These are phyloP conservation scores for Cheumatopsyche charites DNA, from an alignment of 1,140 invertebrate genomes.

Conservation along the genomic window DNA sequence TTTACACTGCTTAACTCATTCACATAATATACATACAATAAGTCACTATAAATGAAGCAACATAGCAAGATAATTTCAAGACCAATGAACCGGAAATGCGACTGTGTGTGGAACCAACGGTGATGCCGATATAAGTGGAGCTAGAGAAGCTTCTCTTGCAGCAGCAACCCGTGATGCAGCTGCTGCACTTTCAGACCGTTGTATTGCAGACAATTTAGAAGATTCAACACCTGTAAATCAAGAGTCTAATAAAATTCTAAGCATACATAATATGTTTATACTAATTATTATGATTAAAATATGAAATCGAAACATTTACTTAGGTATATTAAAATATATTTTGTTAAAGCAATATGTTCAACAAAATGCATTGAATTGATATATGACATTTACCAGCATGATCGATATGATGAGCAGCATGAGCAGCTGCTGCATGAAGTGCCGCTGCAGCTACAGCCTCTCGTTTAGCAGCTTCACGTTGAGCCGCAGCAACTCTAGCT, in stretches of 20 bases:
- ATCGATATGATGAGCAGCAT: constrained; percentile 42
- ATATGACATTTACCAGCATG: no score
- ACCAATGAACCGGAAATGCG: constrained; percentile 3
- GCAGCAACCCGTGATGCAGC: constrained; percentile 39
- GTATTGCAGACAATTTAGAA: constrained; percentile 42
- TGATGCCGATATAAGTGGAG: constrained; percentile 29
- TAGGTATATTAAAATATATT: no score
- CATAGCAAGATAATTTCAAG: background rate
- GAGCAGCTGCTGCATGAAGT: constrained; percentile 39
- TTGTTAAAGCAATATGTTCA: no score
- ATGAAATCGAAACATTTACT: background rate
- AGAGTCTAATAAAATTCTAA: no score
- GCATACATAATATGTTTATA: no score
- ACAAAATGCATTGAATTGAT: no score
- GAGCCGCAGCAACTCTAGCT: constrained; percentile 42
- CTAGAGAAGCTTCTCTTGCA: constrained; percentile 41
- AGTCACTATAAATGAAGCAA: no score
- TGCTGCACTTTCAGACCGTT: constrained; percentile 41
- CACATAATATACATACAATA: no score
- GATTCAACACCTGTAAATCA: constrained; percentile 43
- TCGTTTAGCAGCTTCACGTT: constrained; percentile 41
- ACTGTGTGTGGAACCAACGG: background rate
- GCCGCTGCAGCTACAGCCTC: constrained; percentile 41
- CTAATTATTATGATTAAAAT: background rate
- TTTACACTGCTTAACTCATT: no score